A percentile compares a stretch with the other conserved stretches of the same genome.
Evolutionary conservation across 2,113 vertebrate species (phyloP).

Genomic region (Ursus arctos): DNA sequence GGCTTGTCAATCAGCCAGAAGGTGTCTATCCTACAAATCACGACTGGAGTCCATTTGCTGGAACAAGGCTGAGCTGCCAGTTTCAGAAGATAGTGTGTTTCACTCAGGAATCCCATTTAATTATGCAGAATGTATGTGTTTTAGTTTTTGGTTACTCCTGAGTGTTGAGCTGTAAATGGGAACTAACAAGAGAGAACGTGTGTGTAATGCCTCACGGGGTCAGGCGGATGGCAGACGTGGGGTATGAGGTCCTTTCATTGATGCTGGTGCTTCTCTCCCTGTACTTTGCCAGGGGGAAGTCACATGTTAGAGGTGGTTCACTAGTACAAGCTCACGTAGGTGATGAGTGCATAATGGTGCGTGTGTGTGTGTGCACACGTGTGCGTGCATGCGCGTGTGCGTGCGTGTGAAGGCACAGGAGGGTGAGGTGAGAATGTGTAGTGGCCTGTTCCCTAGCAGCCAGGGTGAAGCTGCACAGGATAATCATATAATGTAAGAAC

Average conservation of each 20-base stretch:
- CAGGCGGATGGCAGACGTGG: fast-evolving
- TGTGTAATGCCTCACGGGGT: neutral
- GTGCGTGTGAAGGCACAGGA: neutral
- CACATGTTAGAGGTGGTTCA: neutral
- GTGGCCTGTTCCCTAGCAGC: neutral
- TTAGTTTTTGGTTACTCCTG: neutral
- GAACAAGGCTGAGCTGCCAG: neutral
- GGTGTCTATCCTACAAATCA: neutral
- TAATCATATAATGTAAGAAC: neutral
- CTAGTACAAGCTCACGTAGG: neutral
- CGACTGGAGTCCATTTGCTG: neutral
- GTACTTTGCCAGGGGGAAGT: neutral
- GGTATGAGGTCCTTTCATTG: too few species aligned
- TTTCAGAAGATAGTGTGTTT: neutral
- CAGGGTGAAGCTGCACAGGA: neutral
- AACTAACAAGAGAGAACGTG: neutral
- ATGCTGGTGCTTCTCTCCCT: neutral
- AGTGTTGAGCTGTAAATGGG: neutral
- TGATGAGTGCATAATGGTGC: neutral
- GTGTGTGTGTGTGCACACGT: fast-evolving
- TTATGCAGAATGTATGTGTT: neutral
- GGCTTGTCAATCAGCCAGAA: neutral
- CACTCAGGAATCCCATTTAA: neutral
- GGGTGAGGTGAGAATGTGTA: neutral
- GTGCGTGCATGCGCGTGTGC: fast-evolving